Evolutionary conservation across 2,797 vertebrate genomes (phyloP).

Genomic region (Glossophaga mutica): DNA sequence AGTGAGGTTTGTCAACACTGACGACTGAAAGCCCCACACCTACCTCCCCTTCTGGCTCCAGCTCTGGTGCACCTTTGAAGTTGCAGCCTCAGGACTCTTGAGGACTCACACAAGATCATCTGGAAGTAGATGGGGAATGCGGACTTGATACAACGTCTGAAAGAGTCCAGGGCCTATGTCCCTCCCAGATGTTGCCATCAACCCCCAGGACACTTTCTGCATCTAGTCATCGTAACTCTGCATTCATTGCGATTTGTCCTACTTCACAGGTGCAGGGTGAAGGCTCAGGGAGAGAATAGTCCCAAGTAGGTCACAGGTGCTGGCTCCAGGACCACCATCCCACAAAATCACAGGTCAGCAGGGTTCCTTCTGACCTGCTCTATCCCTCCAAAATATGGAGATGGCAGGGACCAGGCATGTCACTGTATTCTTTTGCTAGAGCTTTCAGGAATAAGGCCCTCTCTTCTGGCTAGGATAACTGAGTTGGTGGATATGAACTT

Average conservation of each 20-base stretch:
- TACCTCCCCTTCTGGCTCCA: not conserved
- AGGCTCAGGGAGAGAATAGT: not conserved
- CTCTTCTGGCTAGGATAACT: not conserved
- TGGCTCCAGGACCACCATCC: not conserved
- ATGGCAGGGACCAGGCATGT: too few relatives aligned
- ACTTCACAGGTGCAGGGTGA: not conserved
- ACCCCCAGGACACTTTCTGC: not conserved
- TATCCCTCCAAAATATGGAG: not conserved
- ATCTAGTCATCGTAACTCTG: not conserved
- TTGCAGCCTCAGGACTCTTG: not conserved
- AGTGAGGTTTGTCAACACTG: not conserved
- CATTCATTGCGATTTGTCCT: not conserved
- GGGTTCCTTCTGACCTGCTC: not conserved
- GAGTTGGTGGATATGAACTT: not conserved
- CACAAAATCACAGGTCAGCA: not conserved
- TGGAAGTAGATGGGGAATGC: not conserved
- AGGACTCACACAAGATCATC: not conserved
- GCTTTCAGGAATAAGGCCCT: not conserved
- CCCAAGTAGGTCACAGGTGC: not conserved
- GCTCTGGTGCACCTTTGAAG: rapidly evolving
- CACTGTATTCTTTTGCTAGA: not conserved
- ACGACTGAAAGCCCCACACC: not conserved
- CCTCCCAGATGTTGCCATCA: not conserved
- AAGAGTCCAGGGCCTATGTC: not conserved
- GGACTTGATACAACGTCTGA: not conserved